phyloP scores from a whole-genome alignment of 2,888 invertebrate species.

The Melolontha melolontha region DNA sequence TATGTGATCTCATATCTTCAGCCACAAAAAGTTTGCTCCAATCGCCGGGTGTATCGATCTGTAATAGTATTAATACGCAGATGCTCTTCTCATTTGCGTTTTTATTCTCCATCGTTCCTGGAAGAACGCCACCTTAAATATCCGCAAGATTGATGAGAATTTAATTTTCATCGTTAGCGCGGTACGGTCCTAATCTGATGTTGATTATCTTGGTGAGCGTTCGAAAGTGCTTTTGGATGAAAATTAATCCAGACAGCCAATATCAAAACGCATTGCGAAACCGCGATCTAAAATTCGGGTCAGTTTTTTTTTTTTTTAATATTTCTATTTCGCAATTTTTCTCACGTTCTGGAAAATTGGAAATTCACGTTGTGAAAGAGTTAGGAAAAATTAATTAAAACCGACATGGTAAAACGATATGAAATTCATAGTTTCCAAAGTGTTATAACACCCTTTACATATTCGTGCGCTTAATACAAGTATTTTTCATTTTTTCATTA shows the following conservation, averaged over 20 bases:
- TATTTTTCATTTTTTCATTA: too few species aligned
- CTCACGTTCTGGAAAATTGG: not conserved
- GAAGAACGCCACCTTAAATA: not conserved
- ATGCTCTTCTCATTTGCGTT: not conserved
- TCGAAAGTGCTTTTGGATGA: conserved; percentile 15
- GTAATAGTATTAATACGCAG: not conserved
- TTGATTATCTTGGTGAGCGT: conserved; percentile 23
- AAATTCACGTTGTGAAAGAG: not conserved
- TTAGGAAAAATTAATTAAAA: conserved; percentile 3
- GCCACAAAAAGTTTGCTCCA: too few species aligned
- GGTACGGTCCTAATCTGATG: conserved; percentile 14
- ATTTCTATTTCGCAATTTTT: conserved; percentile 8
- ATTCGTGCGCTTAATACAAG: not conserved
- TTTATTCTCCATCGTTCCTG: not conserved
- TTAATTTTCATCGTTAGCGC: conserved; percentile 34
- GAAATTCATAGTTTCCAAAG: not conserved
- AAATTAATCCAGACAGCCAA: conserved; percentile 27
- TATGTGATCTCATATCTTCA: too few species aligned
- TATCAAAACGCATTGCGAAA: conserved; percentile 6
- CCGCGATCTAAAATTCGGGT: conserved; percentile 11
- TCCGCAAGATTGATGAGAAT: conserved; percentile 29
- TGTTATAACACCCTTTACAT: not conserved
- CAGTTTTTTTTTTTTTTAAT: not conserved
- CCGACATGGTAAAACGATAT: not conserved
- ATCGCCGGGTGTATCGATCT: too few species aligned